Conservation (phyloP, 2,113 vertebrate genomes). For the Anoplopoma fimbria region DNA sequence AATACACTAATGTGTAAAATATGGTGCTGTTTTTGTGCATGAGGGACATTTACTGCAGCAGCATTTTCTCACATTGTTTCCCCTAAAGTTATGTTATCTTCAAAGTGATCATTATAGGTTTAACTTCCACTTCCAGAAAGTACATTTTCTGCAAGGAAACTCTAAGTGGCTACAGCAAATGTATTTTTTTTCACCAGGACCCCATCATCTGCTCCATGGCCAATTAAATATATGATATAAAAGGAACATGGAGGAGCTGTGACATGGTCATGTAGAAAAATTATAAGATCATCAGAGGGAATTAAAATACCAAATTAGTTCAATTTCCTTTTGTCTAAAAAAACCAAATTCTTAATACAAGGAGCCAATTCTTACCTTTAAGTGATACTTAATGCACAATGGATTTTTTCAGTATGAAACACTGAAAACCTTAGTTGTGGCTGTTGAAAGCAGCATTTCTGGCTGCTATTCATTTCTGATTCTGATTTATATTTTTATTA, state of each 20-base stretch:
- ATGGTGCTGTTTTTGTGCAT: neutral
- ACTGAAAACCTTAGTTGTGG: neutral
- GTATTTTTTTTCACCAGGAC: neutral
- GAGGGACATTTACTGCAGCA: neutral
- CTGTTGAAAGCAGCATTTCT: neutral
- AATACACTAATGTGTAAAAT: neutral
- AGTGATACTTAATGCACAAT: neutral
- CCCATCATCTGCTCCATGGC: conserved; percentile 22
- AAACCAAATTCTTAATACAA: neutral
- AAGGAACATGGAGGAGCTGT: neutral
- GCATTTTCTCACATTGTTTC: neutral
- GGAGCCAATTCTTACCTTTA: neutral
- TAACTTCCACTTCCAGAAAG: neutral
- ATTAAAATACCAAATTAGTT: neutral
- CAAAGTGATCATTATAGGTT: neutral
- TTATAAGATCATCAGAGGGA: neutral
- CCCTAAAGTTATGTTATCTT: neutral
- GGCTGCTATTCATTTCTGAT: neutral
- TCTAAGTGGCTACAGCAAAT: neutral
- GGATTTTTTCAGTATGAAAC: neutral
- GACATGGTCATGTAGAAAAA: neutral
- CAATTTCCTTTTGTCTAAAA: neutral
- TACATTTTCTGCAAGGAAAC: neutral
- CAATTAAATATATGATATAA: conserved; percentile 8
- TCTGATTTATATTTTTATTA: neutral